Evolutionary conservation across 2,797 vertebrate genomes (phyloP), one percentile per base, ranked within the genome.

Genomic region (Malacoraja senta): DNA sequence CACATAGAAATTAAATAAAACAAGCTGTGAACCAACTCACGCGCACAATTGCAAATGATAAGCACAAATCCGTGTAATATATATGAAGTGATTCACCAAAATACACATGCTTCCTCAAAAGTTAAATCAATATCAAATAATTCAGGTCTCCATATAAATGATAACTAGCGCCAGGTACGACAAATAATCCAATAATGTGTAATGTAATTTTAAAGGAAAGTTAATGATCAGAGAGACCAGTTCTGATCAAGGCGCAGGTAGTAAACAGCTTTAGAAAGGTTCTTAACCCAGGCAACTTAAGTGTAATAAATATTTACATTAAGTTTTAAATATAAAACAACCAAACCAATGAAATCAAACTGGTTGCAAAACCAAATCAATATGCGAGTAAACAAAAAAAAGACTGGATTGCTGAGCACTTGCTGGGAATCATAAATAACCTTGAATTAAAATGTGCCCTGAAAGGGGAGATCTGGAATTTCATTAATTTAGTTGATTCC

Each of bases 231-330:
- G 72, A 44, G 68, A 44, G 35, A 91, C 68, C 90, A 53, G 68
- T 91, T 91, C 71, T 74, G 90, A 91, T 91, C 32, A 91, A 91
- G 65, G 90, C 68, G 72, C 88, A 91, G 72, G 38, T 71, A 91
- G 58, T 68, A 68, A 10, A 71, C 44, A 71, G 19, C 38, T 44
- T 29, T 84, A 84, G 26, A n/a, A 58, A 86, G 26, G 71, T 88
- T 72, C 88, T 15, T 91, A 53, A 91, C 44, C 9, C 32, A 38
- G 68, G 24, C 38, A 72, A 24, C 35, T 53, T 35, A 72, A 91
- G 4, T 65, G 35, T 19, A 91, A 17, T 38, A 32, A 71, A 91
- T 74, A 72, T 44, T 91, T 65, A 91, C 68, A 72, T 26, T 91
- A 38, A 74, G 68, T 29, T 91, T 35, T 32, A 74, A 91, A 74